phyloP scores from a whole-genome alignment of 1,140 invertebrate genomes.

The Muscidifurax raptorellus region DNA sequence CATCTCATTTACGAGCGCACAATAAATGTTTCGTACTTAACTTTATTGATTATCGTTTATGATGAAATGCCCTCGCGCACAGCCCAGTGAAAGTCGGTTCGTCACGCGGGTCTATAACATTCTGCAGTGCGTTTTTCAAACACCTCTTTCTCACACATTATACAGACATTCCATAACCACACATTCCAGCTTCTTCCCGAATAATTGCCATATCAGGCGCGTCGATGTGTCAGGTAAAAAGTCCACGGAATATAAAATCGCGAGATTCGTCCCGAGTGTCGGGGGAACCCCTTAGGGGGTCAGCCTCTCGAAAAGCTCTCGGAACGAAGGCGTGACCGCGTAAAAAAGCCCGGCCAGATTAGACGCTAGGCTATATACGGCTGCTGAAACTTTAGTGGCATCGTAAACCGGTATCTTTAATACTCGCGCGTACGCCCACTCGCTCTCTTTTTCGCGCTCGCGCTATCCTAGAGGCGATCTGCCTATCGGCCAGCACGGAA shows the following conservation, averaged over 20 bases:
- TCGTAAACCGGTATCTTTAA: slow-evolving; percentile 53
- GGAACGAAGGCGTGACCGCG: not conserved
- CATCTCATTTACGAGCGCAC: slow-evolving; percentile 34
- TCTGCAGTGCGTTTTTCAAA: not conserved
- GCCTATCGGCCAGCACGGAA: slow-evolving; percentile 33
- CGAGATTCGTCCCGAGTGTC: not conserved
- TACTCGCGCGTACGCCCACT: slow-evolving; percentile 40
- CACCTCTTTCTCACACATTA: not conserved
- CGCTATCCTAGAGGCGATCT: slow-evolving; percentile 43
- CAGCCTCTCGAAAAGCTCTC: not conserved
- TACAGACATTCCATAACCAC: too few relatives aligned
- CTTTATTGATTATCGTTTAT: slow-evolving; percentile 27
- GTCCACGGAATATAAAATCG: too few relatives aligned
- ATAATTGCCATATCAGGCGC: too few relatives aligned
- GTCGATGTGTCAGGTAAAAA: too few relatives aligned
- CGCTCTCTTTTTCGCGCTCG: slow-evolving; percentile 27
- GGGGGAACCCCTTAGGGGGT: too few relatives aligned
- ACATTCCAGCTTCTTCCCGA: too few relatives aligned
- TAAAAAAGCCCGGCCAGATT: slow-evolving; percentile 19
- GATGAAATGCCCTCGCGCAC: not conserved
- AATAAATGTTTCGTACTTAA: slow-evolving; percentile 33
- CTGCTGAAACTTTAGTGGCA: slow-evolving; percentile 46
- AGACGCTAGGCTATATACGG: not conserved
- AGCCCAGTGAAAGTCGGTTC: slow-evolving; percentile 8
- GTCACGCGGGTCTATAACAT: not conserved